Base-by-base conservation (phyloP, 2,888 invertebrate species). In the Acleris laterana region DNA sequence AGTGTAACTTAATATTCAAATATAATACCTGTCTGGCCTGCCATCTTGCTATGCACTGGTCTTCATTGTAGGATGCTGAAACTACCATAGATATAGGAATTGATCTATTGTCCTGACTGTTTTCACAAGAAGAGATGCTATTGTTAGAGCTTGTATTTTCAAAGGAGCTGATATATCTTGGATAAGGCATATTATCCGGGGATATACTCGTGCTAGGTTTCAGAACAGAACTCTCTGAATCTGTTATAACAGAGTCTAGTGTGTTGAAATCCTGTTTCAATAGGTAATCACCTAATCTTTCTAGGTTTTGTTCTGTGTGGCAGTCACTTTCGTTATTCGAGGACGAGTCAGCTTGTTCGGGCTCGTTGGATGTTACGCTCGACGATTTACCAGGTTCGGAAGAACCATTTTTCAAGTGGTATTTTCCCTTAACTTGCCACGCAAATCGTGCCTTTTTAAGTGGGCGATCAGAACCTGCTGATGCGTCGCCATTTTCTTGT, bases 341-440 rank as follows among this genome's bases (percentile, higher is more conserved):
- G 16, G 79, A 78, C 19, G 81, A 64, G 63, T 73, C 75, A 68
- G 80, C 72, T 58, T 62, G 66, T 22, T 79, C 79, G 17, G 73
- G 49, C 48, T 81, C 81, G 28, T 63, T 73, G 17, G 72, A 59
- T 25, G 69, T 55, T 19, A 72, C 61, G 48, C 70, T 28, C 51
- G 77, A 58, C 55, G 73, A 46, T 66, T 77, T 77, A 44, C 71
- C 71, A 44, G 65, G 68, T 38, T 81, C 83, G 28, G 78, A 71
- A 63, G 75, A 70, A 68, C 89, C 88, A 70, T 93, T 92, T 85
- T 93, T 94, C 71, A 94, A 82, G 79, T 94, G 94, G 80, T 94
- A 93, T 90, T 94, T 93, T 50, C 95, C 95, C 86, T 95, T 95
- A 68, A 95, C 94, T 91, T 95, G 94, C 95, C 95, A 95, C 63